A percentile compares a stretch with the other conserved stretches of the same genome.
These are phyloP conservation scores for Notodonta dromedarius DNA, from an alignment of 2,888 invertebrate species.

Conservation along the genomic window DNA sequence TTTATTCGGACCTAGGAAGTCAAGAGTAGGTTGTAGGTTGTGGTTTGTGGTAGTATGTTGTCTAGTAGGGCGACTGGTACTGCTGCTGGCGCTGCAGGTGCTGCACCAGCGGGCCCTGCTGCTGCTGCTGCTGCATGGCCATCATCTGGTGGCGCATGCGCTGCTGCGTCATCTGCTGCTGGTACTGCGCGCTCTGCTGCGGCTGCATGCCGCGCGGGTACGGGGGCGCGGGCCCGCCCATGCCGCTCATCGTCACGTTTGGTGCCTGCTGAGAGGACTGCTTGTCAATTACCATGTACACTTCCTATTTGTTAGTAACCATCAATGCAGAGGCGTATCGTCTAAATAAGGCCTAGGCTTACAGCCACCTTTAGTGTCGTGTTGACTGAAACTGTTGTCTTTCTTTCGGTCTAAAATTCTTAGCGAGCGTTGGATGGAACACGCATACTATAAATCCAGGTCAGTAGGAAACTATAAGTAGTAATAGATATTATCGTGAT, in stretches of 20 bases:
- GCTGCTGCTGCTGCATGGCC: conserved; percentile 87
- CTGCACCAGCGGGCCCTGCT: conserved; percentile 82
- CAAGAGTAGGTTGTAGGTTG: too few relatives aligned
- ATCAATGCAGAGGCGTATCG: not conserved
- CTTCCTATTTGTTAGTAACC: not conserved
- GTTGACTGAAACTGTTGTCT: too few relatives aligned
- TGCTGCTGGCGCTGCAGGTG: conserved; percentile 77
- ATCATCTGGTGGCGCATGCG: conserved; percentile 89
- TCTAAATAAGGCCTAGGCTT: too few relatives aligned
- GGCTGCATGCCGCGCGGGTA: conserved; percentile 87
- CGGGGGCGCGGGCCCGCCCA: conserved; percentile 91
- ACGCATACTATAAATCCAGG: too few relatives aligned
- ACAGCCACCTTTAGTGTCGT: too few relatives aligned
- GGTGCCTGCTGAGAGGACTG: conserved; percentile 85
- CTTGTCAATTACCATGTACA: not conserved
- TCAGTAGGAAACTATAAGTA: too few relatives aligned
- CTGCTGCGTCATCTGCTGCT: conserved; percentile 82
- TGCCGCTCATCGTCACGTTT: conserved; percentile 93
- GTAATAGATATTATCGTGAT: too few relatives aligned
- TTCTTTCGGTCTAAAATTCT: too few relatives aligned
- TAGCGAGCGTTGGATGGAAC: too few relatives aligned
- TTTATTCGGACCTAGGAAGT: too few relatives aligned
- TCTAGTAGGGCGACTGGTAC: conserved; percentile 7
- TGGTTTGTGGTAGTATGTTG: not conserved
- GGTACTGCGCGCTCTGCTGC: conserved; percentile 86